Base-by-base conservation (phyloP, 1,140 invertebrate species). In the Pseudomyrmex pallidus region DNA sequence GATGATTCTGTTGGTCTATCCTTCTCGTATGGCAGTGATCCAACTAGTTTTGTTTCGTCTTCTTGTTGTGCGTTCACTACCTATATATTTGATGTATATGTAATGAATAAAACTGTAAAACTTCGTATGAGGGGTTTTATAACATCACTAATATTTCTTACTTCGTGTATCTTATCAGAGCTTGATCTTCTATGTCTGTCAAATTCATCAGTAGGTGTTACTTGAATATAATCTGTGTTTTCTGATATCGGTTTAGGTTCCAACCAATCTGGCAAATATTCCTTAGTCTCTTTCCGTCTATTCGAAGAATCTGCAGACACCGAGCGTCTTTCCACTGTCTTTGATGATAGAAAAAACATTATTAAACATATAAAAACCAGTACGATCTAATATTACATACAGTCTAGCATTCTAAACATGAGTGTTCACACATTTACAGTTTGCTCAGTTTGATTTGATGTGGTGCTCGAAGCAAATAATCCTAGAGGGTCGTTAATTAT, bases 251-350 rank as follows among this genome's bases (percentile, higher is more conserved):
- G 91, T 52, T 83, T 80, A 63, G 91, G 90, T 10, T 91, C 90
- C 0, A 94, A 88, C 93, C 93, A 94, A 82, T 93, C 91, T 82
- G 93, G 93, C 46, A 94, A 87, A 86, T 93, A 85, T 61, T 93
- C 87, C 46, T 84, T 59, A 10, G 44, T 63, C 54, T 70, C 64
- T 10, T 82, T 12, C 67, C 62, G 68, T 46, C 66, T 63, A 2
- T 35, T 57, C 35, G 35, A 35, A 35, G 15, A n/a, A 15, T 82
- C 76, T 70, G 63, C 67, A 59, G 13, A 17, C 3, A 12, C 35
- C 8, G 85, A 10, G 73, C 52, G 63, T 52, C 20, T 70, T 57
- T 89, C 74, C 62, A 12, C 62, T 61, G 63, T 10, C 85, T 87
- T 50, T 83, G 66, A 87, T 82, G 72, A 52, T 59, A 66, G 67